These are phyloP conservation scores for Parelbella ahira DNA, from an alignment of 2,888 invertebrate species.

Conservation along the genomic window DNA sequence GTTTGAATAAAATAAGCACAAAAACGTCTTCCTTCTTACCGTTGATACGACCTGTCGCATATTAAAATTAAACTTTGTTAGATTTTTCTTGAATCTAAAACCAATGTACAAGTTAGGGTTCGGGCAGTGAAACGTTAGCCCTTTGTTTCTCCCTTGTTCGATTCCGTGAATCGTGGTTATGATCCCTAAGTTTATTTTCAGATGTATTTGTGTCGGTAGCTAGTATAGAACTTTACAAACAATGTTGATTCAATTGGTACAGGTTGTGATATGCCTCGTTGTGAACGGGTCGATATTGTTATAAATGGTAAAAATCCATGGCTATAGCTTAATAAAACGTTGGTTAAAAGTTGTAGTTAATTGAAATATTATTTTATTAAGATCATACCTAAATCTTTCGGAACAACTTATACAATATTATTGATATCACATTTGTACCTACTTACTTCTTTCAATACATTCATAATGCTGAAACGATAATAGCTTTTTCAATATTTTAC, in stretches of 20 bases:
- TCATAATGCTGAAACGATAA: constrained; percentile 57
- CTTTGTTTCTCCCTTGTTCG: constrained; percentile 75
- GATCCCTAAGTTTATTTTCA: constrained; percentile 77
- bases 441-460: constrained; percentile 61
- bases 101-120: constrained; percentile 75
- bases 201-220: constrained; percentile 77
- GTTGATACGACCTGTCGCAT: constrained; percentile 73
- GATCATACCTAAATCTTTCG: constrained; percentile 69
- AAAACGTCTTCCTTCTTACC: constrained; percentile 80
- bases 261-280: constrained; percentile 81
- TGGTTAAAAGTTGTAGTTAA: constrained; percentile 78
- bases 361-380: constrained; percentile 75
- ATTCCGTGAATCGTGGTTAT: constrained; percentile 79
- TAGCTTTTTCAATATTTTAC: constrained; percentile 52
- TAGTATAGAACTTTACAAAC: constrained; percentile 80
- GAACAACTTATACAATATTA: constrained; percentile 71
- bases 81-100: constrained; percentile 70
- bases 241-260: constrained; percentile 80
- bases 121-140: constrained; percentile 68
- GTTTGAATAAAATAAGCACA: constrained; percentile 67
- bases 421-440: constrained; percentile 60
- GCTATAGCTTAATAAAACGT: constrained; percentile 78
- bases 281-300: constrained; percentile 80
- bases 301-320: constrained; percentile 78
- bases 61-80: constrained; percentile 73